Percentiles rank a stretch among this genome's conserved stretches.
phyloP scores from a whole-genome alignment of 2,113 vertebrate species.

The Periophthalmodon schlosseri region DNA sequence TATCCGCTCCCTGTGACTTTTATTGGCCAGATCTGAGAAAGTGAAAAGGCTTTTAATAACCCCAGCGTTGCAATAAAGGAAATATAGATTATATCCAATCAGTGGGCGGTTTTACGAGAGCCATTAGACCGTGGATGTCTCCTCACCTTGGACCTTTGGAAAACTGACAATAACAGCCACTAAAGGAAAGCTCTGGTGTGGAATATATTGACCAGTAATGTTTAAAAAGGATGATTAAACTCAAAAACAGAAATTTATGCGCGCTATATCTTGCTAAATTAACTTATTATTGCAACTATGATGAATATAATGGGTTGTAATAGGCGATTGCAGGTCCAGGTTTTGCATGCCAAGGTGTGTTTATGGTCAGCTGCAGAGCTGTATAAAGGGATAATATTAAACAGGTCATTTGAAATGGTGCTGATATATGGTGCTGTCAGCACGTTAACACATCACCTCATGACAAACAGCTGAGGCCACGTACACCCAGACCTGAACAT shows the following conservation, averaged over 20 bases:
- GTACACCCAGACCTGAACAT: constrained; percentile 24
- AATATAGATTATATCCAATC: constrained; percentile 22
- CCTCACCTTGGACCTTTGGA: constrained; percentile 12
- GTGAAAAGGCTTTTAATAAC: constrained; percentile 24
- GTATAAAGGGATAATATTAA: constrained; percentile 35
- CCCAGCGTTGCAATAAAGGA: constrained; percentile 10
- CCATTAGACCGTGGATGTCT: background rate
- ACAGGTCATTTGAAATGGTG: constrained; percentile 32
- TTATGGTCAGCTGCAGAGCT: constrained; percentile 33
- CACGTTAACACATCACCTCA: constrained; percentile 56
- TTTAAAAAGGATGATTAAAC: constrained; percentile 16
- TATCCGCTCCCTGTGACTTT: constrained; percentile 36
- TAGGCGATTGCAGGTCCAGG: background rate
- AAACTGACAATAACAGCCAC: background rate
- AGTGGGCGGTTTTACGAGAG: constrained; percentile 21
- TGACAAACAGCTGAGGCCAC: constrained; percentile 39
- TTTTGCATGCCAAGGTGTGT: constrained; percentile 31
- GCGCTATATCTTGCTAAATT: background rate
- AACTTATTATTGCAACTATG: background rate
- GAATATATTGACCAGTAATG: constrained; percentile 8
- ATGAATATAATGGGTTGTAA: constrained; percentile 2
- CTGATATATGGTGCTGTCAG: constrained; percentile 59
- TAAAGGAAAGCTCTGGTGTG: background rate
- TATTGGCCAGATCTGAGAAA: constrained; percentile 21
- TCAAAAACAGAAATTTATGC: background rate